Evolutionary conservation across 2,888 invertebrate species (phyloP), one percentile per base, ranked within the genome.

Genomic region (Stenichneumon culpator): DNA sequence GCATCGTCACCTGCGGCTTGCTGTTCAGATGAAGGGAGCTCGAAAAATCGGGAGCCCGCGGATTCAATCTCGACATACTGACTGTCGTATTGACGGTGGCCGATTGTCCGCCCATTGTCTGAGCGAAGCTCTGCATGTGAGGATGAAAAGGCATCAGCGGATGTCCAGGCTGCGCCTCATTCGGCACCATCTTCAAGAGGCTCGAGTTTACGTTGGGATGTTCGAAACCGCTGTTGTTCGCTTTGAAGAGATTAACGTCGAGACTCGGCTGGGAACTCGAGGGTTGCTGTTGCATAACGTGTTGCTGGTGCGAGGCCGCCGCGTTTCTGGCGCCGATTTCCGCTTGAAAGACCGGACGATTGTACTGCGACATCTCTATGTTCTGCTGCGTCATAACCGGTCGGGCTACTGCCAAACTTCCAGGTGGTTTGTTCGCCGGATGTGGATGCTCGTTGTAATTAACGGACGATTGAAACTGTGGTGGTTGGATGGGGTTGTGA

Each of bases 31-130:
- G 95, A 36, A 95, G 90, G 57, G 95, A 94, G 86, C 95, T 95
- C 0, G 96, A 95, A 92, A 97, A 98, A 90, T 97, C 97, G 0
- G 97, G 97, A 4, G 97, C 97, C 89, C 97, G 96, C 0, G 97
- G 97, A 94, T 98, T 98, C 57, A 98, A 94, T 79, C 97, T 95
- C 57, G 96, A 96, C 94, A 95, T 95, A 75, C 94, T 95, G 84
- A 95, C 95, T 25, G 95, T 94, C 39, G 95, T 94, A 85, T 93
- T 91, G 83, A 94, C 91, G 88, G 94, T 90, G 86, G 90, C 89
- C 52, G 94, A 87, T 90, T 94, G 90, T 88, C 92, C 83, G 47
- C 88, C 84, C 69, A 90, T 90, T 1, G 93, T 91, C 65, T 93
- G 94, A 3, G 93, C 87, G 74, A 90, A 93, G 65, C 90, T 93